Evolutionary conservation across 2,797 vertebrate species (phyloP).

Genomic region (Linurgus olivaceus): DNA sequence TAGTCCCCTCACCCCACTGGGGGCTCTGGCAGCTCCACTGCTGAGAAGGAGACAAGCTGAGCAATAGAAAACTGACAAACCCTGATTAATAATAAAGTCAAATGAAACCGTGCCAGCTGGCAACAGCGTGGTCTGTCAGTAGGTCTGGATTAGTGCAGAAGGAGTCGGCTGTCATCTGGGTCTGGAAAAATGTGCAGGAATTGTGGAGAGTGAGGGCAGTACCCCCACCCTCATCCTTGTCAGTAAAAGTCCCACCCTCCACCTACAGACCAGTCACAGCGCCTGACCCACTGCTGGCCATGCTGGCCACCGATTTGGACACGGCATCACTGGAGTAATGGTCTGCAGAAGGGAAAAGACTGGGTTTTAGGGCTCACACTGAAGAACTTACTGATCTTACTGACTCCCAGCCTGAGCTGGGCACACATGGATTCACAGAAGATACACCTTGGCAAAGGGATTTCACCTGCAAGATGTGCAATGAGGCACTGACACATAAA

Average conservation of each 20-base stretch:
- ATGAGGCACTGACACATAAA: neutral
- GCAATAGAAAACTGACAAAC: neutral
- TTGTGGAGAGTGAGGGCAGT: neutral
- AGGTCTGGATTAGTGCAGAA: neutral
- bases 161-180: neutral
- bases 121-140: neutral
- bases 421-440: neutral
- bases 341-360: neutral
- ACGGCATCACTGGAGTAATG: neutral
- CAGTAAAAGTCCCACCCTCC: neutral
- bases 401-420: neutral
- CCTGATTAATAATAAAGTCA: conserved; percentile 26
- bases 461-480: neutral
- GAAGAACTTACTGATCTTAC: neutral
- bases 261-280: neutral
- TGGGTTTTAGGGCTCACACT: neutral
- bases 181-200: neutral
- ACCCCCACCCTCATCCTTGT: neutral
- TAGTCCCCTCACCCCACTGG: neutral
- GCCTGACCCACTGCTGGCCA: neutral
- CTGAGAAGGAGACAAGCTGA: neutral
- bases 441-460: neutral
- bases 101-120: conserved; percentile 22
- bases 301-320: neutral
- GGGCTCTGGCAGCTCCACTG: neutral